These are phyloP conservation scores for Gallinago media DNA, from an alignment of 2,113 vertebrate genomes.

Conservation along the genomic window DNA sequence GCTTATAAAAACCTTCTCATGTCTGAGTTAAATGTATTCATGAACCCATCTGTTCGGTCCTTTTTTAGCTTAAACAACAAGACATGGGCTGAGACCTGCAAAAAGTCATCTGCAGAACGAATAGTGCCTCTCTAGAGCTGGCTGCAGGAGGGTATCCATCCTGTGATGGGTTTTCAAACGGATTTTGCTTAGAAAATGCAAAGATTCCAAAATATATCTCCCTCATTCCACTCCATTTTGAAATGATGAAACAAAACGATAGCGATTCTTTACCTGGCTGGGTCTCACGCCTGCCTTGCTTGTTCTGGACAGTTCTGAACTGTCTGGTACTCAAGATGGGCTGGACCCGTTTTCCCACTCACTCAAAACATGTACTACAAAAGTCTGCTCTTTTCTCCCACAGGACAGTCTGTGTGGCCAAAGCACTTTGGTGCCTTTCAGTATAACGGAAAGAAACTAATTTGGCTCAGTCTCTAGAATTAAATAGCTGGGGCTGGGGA, in stretches of 20 bases:
- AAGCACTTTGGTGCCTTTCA: not conserved
- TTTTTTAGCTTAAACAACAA: constrained; percentile 19
- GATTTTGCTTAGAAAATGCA: not conserved
- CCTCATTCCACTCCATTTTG: not conserved
- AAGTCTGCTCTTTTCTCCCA: not conserved
- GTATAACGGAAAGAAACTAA: not conserved
- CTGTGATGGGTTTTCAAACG: not conserved
- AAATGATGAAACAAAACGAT: not conserved
- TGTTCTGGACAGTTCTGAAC: not conserved
- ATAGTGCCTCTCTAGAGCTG: not conserved
- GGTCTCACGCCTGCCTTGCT: not conserved
- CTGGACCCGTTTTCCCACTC: not conserved
- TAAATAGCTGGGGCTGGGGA: not conserved
- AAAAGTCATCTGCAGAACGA: not conserved
- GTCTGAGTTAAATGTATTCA: constrained; percentile 40
- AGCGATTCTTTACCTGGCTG: fast-evolving
- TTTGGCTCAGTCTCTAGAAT: not conserved
- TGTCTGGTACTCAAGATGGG: not conserved
- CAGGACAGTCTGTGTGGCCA: not conserved
- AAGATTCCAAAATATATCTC: not conserved
- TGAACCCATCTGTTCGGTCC: constrained; percentile 34
- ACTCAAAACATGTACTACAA: not conserved
- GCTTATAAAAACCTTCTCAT: not conserved
- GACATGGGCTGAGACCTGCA: constrained; percentile 6
- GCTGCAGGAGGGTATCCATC: not conserved